Evolutionary conservation across 2,888 invertebrate species (phyloP), one percentile per base, ranked within the genome.

Genomic region (Hypsopygia costalis): DNA sequence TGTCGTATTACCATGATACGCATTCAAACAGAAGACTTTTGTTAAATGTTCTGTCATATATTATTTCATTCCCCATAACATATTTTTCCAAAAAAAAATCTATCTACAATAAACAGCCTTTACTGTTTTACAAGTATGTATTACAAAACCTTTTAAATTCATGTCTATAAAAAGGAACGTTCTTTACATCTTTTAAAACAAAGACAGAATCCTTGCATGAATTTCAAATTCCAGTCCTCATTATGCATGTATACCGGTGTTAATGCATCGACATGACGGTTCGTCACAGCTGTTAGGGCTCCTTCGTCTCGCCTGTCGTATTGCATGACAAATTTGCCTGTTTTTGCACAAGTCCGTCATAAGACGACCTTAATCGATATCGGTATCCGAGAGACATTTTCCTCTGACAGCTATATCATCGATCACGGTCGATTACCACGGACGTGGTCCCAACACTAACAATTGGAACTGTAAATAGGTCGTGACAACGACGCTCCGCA

Each of bases 401-500:
- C 30, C 12, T 27, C 25, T 11, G 21, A 20, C 6, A 30, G 3
- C 29, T 21, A 21, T 10, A 10, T 30, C 11, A 11, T 11, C 21
- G 21, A 36, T 22, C 10, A 30, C 21, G 21, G 7, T 28, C 6
- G 3, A 8, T 1, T 31, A 34, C 36, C 27, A 11, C 38, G 41
- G 51, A 48, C 46, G 49, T 42, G 52, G 54, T 51, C 58, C 55
- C 59, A 52, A 59, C 56, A 65, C 58, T 65, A 68, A 75, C 72
- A 76, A 78, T 81, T 62, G 75, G 64, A 70, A 72, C 76, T 64
- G 79, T 81, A 81, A 80, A 82, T 82, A 76, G 82, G 81, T 85
- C 85, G 81, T 82, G 81, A 80, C 75, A 61, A 52, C 66, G 66
- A 61, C 63, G 66, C 27, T 39, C 63, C 59, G 62, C 62, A 55